These are phyloP conservation scores for Tetragonisca angustula DNA, from an alignment of 2,888 invertebrate species.

Conservation along the genomic window DNA sequence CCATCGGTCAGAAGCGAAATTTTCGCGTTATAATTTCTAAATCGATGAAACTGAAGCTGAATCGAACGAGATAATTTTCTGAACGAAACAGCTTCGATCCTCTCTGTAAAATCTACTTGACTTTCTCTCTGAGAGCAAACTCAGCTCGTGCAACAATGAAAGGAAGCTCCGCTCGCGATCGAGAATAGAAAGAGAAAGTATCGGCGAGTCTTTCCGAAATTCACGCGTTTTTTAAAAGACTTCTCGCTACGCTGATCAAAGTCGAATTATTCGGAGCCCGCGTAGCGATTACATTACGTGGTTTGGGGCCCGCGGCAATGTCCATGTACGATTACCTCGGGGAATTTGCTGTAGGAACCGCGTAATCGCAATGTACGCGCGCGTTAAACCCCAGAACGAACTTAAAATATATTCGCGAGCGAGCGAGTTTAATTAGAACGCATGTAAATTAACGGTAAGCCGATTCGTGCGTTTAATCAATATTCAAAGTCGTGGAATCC, in stretches of 20 bases:
- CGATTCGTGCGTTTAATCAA: conserved; percentile 23
- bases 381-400: conserved; percentile 3
- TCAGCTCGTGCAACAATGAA: neutral
- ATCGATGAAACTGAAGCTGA: neutral
- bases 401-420: conserved; percentile 29
- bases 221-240: neutral
- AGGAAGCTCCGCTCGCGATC: neutral
- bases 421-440: conserved; percentile 16
- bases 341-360: conserved; percentile 31
- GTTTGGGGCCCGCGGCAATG: conserved; percentile 18
- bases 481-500: conserved; percentile 23
- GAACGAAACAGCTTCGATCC: neutral
- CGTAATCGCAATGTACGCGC: conserved; percentile 23
- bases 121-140: neutral
- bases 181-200: neutral
- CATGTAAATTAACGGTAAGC: conserved; percentile 31
- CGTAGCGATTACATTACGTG: conserved; percentile 38
- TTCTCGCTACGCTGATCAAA: conserved; percentile 12
- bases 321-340: conserved; percentile 46
- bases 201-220: neutral
- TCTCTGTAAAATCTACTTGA: neutral
- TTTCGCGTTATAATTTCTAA: neutral
- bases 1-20: too few species aligned
- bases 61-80: neutral
- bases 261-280: conserved; percentile 15